Percentiles rank a stretch among this genome's conserved stretches.
Evolutionary conservation across 2,797 vertebrate genomes (phyloP).

Genomic region (Sebastes reedi): DNA sequence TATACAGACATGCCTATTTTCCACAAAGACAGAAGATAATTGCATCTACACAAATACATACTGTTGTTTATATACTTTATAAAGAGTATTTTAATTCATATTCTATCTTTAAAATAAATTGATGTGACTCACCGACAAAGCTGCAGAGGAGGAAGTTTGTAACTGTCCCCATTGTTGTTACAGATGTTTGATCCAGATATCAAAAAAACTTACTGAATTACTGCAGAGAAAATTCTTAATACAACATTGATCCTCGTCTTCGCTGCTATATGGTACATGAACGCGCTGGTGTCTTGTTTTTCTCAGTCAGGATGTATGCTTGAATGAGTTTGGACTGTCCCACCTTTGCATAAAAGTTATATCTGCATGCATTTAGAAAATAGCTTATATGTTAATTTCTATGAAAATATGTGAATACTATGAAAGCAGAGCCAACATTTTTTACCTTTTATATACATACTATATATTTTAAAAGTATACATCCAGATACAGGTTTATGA

Average conservation of each 20-base stretch:
- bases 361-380: neutral
- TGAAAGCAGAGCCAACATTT: neutral
- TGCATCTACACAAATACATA: neutral
- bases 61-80: too few relatives aligned
- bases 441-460: neutral
- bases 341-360: constrained; percentile 54
- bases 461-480: neutral
- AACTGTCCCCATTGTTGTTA: constrained; percentile 34
- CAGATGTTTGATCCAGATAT: neutral
- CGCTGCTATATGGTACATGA: neutral
- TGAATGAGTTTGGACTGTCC: constrained; percentile 40
- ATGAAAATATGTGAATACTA: neutral
- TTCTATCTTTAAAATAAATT: neutral
- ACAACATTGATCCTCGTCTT: neutral
- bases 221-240: neutral
- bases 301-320: constrained; percentile 65
- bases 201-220: neutral
- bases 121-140: constrained; percentile 55
- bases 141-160: constrained; percentile 53
- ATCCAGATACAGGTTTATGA: neutral
- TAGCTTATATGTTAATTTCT: neutral
- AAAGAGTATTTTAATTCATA: neutral
- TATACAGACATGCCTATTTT: neutral
- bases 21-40: neutral
- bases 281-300: constrained; percentile 19